Evolutionary conservation across 2,113 vertebrate genomes (phyloP).

Genomic region (Chitala chitala): DNA sequence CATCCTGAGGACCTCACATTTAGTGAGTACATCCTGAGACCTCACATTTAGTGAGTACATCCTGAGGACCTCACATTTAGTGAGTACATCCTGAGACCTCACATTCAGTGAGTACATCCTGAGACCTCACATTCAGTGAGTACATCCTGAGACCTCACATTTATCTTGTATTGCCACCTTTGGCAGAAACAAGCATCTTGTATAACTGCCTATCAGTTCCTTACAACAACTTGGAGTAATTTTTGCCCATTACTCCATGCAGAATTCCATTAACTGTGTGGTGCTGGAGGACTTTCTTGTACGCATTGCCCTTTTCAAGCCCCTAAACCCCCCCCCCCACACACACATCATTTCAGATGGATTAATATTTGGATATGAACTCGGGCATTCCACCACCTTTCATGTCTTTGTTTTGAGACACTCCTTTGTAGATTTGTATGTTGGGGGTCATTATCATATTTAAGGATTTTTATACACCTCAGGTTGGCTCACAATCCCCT

Average conservation of each 20-base stretch:
- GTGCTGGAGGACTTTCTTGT: background rate
- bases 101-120: too few relatives aligned
- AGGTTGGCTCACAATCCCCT: too few relatives aligned
- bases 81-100: too few relatives aligned
- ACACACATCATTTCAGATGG: background rate
- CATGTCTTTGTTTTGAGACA: background rate
- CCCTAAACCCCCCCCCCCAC: too few relatives aligned
- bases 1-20: too few relatives aligned
- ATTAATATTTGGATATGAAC: background rate
- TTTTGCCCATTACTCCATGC: conserved; percentile 27
- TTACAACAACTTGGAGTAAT: background rate
- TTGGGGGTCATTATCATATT: background rate
- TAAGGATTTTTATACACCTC: too few relatives aligned
- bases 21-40: too few relatives aligned
- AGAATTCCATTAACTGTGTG: conserved; percentile 45
- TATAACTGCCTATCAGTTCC: background rate
- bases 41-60: too few relatives aligned
- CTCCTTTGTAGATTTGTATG: background rate
- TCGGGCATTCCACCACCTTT: background rate
- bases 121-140: too few relatives aligned
- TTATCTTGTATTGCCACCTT: too few relatives aligned
- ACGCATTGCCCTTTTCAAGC: background rate
- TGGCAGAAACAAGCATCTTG: background rate
- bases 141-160: too few relatives aligned
- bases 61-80: too few relatives aligned